Evolutionary conservation across 1,140 invertebrate species (phyloP).

Genomic region (Monomorium pharaonis): DNA sequence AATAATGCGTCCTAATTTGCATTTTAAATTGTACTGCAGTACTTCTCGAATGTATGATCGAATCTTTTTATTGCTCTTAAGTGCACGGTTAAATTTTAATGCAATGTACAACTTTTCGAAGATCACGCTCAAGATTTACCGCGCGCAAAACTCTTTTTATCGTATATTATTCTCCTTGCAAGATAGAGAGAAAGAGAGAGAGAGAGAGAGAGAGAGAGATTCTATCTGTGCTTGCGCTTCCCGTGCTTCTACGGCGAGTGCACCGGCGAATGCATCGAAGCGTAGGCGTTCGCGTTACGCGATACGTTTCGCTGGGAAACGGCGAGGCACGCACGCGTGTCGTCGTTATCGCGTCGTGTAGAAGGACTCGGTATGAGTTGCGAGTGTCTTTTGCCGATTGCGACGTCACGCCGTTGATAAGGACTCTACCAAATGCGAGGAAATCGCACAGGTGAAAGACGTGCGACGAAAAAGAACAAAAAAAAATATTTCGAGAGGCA

Average conservation of each 20-base stretch:
- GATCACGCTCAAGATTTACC: neutral
- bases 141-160: neutral
- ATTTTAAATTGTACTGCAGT: neutral
- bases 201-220: neutral
- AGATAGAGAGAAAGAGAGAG: neutral
- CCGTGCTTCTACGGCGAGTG: constrained; percentile 37
- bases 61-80: neutral
- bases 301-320: constrained; percentile 64
- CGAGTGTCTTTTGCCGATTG: constrained; percentile 62
- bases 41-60: neutral
- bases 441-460: neutral
- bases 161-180: neutral
- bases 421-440: neutral
- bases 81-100: neutral
- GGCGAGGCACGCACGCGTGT: constrained; percentile 49
- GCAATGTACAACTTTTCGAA: neutral
- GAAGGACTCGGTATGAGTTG: constrained; percentile 74
- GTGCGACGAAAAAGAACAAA: neutral
- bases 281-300: constrained; percentile 63
- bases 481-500: neutral
- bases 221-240: constrained; percentile 28
- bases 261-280: constrained; percentile 29
- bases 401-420: constrained; percentile 48
- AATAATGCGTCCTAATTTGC: neutral
- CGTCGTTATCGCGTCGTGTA: constrained; percentile 69